Evolutionary conservation across 1,140 invertebrate species (phyloP).

Genomic region (Trichogramma pretiosum): DNA sequence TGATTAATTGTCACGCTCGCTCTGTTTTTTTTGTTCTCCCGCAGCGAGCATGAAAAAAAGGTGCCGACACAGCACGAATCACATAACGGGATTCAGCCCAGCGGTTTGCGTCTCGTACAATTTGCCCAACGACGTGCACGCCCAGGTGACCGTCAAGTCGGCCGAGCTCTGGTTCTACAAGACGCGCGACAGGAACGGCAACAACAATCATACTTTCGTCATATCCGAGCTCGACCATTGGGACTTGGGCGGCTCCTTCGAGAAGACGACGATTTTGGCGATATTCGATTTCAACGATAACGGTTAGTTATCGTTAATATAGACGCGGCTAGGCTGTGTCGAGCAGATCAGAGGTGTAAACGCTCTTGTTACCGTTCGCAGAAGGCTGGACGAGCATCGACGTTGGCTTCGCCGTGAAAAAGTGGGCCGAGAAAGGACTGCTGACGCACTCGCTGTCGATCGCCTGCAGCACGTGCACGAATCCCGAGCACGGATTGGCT

Average conservation of each 20-base stretch:
- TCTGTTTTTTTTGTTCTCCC: too few species aligned
- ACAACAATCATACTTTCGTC: conserved; percentile 63
- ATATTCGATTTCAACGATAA: too few species aligned
- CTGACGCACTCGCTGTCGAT: conserved; percentile 62
- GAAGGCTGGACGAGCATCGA: conserved; percentile 75
- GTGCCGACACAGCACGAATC: conserved; percentile 35
- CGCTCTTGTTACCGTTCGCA: too few species aligned
- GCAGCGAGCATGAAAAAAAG: too few species aligned
- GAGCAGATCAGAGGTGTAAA: too few species aligned
- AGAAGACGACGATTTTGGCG: conserved; percentile 63
- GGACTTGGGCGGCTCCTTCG: conserved; percentile 59
- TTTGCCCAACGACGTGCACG: conserved; percentile 58
- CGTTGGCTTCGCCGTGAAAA: conserved; percentile 59
- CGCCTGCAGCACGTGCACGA: conserved; percentile 66
- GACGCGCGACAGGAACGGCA: conserved; percentile 49
- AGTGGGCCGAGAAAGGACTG: conserved; percentile 61
- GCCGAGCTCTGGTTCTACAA: conserved; percentile 76
- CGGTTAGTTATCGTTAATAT: too few species aligned
- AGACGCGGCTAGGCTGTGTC: too few species aligned
- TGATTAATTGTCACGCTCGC: too few species aligned
- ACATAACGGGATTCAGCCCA: conserved; percentile 45
- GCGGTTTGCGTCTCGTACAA: conserved; percentile 63
- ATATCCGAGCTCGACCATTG: conserved; percentile 69
- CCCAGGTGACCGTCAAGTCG: conserved; percentile 59
- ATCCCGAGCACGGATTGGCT: conserved; percentile 49